Percentiles rank a stretch among this genome's conserved stretches.
Conservation (phyloP, 2,113 vertebrate genomes). For the Felis catus region DNA sequence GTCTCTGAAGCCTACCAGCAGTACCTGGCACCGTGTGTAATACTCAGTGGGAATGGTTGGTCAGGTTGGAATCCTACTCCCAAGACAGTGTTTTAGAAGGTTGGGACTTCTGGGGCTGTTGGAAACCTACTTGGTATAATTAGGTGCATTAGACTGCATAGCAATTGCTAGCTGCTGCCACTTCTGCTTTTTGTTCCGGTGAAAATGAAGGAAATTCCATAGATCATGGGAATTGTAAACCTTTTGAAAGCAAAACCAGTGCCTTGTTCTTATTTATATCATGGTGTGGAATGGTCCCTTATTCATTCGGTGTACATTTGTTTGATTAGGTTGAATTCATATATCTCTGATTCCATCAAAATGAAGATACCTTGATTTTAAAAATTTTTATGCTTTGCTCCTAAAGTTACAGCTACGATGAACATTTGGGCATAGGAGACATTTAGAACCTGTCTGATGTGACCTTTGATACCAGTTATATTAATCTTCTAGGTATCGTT, state of each 20-base stretch:
- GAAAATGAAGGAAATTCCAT: not conserved
- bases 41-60: not conserved
- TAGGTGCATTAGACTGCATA: not conserved
- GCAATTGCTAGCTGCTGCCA: not conserved
- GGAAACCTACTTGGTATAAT: not conserved
- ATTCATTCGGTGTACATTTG: not conserved
- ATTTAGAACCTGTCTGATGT: not conserved
- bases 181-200: not conserved
- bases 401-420: not conserved
- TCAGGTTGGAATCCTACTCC: not conserved
- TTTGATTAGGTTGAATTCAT: not conserved
- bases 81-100: not conserved
- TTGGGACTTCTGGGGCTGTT: not conserved
- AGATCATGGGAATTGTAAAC: not conserved
- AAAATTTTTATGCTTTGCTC: not conserved
- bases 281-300: not conserved
- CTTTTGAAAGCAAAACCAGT: not conserved
- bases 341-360: not conserved
- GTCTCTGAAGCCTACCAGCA: not conserved
- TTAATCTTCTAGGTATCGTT: not conserved
- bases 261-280: not conserved
- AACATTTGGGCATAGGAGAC: not conserved
- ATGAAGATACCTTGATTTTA: not conserved
- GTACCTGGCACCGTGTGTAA: not conserved
- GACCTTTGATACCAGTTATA: not conserved